phyloP scores from a whole-genome alignment of 1,140 invertebrate species.

The Aethina tumida region DNA sequence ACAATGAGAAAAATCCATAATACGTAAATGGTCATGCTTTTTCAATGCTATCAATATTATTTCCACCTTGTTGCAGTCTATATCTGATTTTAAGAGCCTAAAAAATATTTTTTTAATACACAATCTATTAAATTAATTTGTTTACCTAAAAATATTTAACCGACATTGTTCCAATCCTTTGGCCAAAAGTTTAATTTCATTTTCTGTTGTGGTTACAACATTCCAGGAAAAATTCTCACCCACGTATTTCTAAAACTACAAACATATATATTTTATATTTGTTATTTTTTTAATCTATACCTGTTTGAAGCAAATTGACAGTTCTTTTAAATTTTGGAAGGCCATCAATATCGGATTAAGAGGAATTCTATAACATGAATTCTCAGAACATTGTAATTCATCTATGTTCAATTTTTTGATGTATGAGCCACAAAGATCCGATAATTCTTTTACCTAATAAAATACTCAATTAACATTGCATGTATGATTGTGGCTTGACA shows the following conservation, averaged over 20 bases:
- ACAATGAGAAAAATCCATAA: slow-evolving; percentile 12
- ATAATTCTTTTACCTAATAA: slow-evolving; percentile 20
- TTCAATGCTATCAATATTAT: slow-evolving; percentile 10
- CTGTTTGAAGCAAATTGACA: slow-evolving; percentile 33
- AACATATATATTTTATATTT: not conserved
- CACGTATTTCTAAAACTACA: slow-evolving; percentile 29
- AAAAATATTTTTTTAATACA: not conserved
- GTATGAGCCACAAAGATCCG: slow-evolving; percentile 36
- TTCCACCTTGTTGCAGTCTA: slow-evolving; percentile 12
- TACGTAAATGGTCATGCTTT: slow-evolving; percentile 10
- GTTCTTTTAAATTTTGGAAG: slow-evolving; percentile 36
- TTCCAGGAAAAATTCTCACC: slow-evolving; percentile 37
- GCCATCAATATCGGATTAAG: slow-evolving; percentile 38
- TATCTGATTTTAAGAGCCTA: slow-evolving; percentile 16
- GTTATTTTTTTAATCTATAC: slow-evolving; percentile 12
- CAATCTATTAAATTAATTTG: not conserved
- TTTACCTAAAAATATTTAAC: slow-evolving; percentile 35
- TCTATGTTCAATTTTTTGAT: slow-evolving; percentile 36
- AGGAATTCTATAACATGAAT: slow-evolving; percentile 38
- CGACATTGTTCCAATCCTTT: slow-evolving; percentile 37
- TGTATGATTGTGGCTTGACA: too few relatives aligned
- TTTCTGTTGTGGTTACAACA: slow-evolving; percentile 39
- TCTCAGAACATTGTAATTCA: slow-evolving; percentile 16
- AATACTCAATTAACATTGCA: too few relatives aligned
- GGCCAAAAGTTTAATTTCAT: slow-evolving; percentile 39